Evolutionary conservation across 2,113 vertebrate genomes (phyloP), one percentile per base, ranked within the genome.

Genomic region (Vicugna pacos): DNA sequence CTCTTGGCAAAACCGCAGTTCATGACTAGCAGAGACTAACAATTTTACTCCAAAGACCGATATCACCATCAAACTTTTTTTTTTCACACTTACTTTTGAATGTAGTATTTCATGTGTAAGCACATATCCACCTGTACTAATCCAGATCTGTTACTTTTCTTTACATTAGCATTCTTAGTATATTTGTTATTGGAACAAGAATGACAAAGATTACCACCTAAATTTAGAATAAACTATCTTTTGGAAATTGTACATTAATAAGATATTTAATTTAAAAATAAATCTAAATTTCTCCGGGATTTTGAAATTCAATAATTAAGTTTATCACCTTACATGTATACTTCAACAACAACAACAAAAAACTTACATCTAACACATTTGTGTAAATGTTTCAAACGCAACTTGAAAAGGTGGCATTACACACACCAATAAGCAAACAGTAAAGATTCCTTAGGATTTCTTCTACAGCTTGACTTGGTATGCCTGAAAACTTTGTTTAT

Each of bases 251-350:
- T 11, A 80, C 13, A 50, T 6, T 30, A 89, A 20, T n/a, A 6
- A 96, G 73, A 26, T 69, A 86, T 35, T 76, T 32, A 89, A 35
- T 58, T 69, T 62, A 75, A 60, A 93, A 95, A 72, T 76, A 60
- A 85, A 65, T 50, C 13, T 60, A 42, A 56, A 48, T 62, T 73
- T 54, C 6, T 2, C 26, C 20, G 1, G 15, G 8, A 73, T 89
- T 86, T 77, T 72, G 20, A 64, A 81, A 88, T 35, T 76, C 0
- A 83, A 26, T 12, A 70, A 56, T 42, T 87, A 73, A 88, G 3
- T 13, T 54, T n/a, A 84, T 38, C 6, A 48, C 28, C 26, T 24
- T 70, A 14, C 1, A 42, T 38, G 32, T 8, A 54, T 26, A 72
- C 81, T 73, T 83, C 3, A 42, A 69, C 11, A 54, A 42, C 38